phyloP scores from a whole-genome alignment of 2,888 invertebrate genomes.

The Acronicta aceris region DNA sequence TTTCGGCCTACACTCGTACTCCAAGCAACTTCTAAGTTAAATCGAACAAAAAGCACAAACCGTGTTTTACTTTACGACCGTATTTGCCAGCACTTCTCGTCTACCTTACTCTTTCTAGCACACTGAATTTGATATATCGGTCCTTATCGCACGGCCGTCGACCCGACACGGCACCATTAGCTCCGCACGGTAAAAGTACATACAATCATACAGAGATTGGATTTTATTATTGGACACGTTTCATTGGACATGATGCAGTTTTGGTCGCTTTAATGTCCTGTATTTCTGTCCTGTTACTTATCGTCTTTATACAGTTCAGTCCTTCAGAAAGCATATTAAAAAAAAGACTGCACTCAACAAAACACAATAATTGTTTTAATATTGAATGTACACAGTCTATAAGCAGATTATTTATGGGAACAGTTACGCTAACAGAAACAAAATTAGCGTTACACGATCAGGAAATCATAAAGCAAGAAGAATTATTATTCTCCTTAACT shows the following conservation, averaged over 20 bases:
- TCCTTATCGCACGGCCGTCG: slow-evolving; percentile 76
- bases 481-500: slow-evolving; percentile 36
- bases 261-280: slow-evolving; percentile 27
- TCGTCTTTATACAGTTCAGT: neutral
- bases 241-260: slow-evolving; percentile 57
- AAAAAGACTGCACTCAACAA: slow-evolving; percentile 1
- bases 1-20: slow-evolving; percentile 56
- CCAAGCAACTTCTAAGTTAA: slow-evolving; percentile 65
- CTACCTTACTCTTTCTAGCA: slow-evolving; percentile 55
- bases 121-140: slow-evolving; percentile 25
- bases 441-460: slow-evolving; percentile 44
- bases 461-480: slow-evolving; percentile 49
- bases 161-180: slow-evolving; percentile 72
- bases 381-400: slow-evolving; percentile 28
- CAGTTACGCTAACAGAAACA: slow-evolving; percentile 27
- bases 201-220: slow-evolving; percentile 64
- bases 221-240: slow-evolving; percentile 62
- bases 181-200: slow-evolving; percentile 67
- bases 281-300: slow-evolving; percentile 11
- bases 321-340: slow-evolving; percentile 1
- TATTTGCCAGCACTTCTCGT: slow-evolving; percentile 72
- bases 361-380: slow-evolving; percentile 12
- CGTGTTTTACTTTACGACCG: slow-evolving; percentile 78
- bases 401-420: slow-evolving; percentile 24
- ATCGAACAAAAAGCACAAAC: slow-evolving; percentile 73